phyloP scores from a whole-genome alignment of 2,113 vertebrate genomes.

The Chauna torquata region DNA sequence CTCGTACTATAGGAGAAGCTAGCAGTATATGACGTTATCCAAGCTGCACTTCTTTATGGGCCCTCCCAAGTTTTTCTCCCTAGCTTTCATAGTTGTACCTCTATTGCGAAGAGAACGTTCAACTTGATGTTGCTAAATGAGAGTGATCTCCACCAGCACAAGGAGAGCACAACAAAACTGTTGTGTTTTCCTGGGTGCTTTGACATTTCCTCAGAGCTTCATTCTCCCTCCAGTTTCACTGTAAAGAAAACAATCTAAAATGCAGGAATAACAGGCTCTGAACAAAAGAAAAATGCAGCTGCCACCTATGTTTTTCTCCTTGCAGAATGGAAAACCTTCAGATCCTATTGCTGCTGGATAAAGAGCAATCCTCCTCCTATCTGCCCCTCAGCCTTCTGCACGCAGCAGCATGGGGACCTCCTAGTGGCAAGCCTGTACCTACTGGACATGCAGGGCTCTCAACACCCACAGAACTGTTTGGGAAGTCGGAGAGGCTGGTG shows the following conservation, averaged over 20 bases:
- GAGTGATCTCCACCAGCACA: background rate
- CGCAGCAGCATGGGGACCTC: background rate
- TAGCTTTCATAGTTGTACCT: background rate
- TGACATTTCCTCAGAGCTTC: background rate
- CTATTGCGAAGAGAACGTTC: background rate
- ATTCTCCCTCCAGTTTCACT: background rate
- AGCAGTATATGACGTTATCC: background rate
- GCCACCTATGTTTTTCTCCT: background rate
- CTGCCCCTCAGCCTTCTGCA: background rate
- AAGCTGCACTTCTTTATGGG: background rate
- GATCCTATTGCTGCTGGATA: accelerated
- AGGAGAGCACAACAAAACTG: background rate
- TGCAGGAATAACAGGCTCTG: background rate
- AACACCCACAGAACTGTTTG: background rate
- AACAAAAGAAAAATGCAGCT: background rate
- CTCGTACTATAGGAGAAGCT: background rate
- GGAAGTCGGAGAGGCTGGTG: background rate
- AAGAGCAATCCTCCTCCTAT: background rate
- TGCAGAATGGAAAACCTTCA: background rate
- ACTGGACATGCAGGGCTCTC: background rate
- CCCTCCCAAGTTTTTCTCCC: accelerated
- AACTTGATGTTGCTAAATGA: accelerated
- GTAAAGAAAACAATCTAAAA: background rate
- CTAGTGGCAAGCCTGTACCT: background rate
- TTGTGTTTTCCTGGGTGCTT: background rate